Conservation (phyloP, 2,888 invertebrate species). For the Conchocele bisecta region DNA sequence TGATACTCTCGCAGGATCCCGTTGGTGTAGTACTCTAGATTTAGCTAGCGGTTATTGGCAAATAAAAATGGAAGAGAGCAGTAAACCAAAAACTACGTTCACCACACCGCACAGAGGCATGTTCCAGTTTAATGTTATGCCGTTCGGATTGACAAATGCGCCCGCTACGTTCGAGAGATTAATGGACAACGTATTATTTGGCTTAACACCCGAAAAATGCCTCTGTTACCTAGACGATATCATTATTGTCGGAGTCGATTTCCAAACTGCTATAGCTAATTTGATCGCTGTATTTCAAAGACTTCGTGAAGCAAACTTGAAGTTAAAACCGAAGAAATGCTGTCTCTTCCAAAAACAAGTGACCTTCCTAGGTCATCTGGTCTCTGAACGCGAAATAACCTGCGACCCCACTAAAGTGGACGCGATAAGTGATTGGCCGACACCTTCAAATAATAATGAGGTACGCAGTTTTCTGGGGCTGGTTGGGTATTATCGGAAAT, state of each 20-base stretch:
- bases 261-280: constrained; percentile 9
- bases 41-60: background rate
- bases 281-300: constrained; percentile 8
- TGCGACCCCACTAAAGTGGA: constrained; percentile 18
- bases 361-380: constrained; percentile 19
- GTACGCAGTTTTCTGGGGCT: constrained; percentile 21
- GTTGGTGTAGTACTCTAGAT: constrained; percentile 4
- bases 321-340: constrained; percentile 25
- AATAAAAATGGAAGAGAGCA: background rate
- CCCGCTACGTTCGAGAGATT: constrained; percentile 1
- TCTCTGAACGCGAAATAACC: constrained; percentile 1
- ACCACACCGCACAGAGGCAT: background rate
- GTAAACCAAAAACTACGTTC: background rate
- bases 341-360: constrained; percentile 16
- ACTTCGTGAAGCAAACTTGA: constrained; percentile 15
- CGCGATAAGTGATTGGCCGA: constrained; percentile 7
- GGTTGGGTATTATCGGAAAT: constrained; percentile 16
- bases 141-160: constrained; percentile 1
- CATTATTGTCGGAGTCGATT: constrained; percentile 14
- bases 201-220: constrained; percentile 11
- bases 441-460: background rate
- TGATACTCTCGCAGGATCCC: background rate
- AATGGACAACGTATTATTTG: background rate
- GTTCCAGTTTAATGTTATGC: background rate
- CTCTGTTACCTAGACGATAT: constrained; percentile 26